Evolutionary conservation across 2,888 invertebrate species (phyloP), one percentile per base, ranked within the genome.

Genomic region (Dione juno): DNA sequence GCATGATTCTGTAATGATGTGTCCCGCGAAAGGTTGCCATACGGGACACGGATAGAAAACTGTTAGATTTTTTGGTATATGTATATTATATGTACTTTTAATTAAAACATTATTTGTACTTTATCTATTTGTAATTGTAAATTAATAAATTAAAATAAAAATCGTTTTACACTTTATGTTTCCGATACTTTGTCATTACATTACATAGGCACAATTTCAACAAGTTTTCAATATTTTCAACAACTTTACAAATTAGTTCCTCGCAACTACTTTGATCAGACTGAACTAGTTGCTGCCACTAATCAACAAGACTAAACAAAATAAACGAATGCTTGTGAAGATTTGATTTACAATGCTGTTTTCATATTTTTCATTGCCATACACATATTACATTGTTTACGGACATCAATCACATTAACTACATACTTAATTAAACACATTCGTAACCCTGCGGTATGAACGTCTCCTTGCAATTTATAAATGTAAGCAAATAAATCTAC

Each of bases 1-100:
- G 81, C 82, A 83, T 81, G 67, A 68, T 63, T 68, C 43, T 50
- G 40, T 66, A 59, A 67, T 54, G 61, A 74, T 54, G 61, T 63
- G 45, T 52, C 61, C 61, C 19, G 45, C 16, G 57, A 54, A 58
- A 64, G 57, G 13, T 61, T 43, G 43, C 6, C 16, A 54, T 45
- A 13, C 10, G 37, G 11, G 57, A 57, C 5, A 59, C n/a, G n/a
- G 28, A 28, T 28, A 28, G 28, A 28, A 5, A 28, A 28, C 28
- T 28, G 5, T 28, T 28, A 28, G 3, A n/a, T n/a, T n/a, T n/a
- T n/a, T n/a, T n/a, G n/a, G n/a, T n/a, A n/a, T n/a, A n/a, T n/a
- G n/a, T n/a, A n/a, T n/a, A n/a, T n/a, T n/a, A n/a, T n/a, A n/a
- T n/a, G n/a, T n/a, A n/a, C n/a, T n/a, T n/a, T n/a, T n/a, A n/a